phyloP scores from a whole-genome alignment of 2,113 vertebrate genomes.

The Tamias sibiricus region DNA sequence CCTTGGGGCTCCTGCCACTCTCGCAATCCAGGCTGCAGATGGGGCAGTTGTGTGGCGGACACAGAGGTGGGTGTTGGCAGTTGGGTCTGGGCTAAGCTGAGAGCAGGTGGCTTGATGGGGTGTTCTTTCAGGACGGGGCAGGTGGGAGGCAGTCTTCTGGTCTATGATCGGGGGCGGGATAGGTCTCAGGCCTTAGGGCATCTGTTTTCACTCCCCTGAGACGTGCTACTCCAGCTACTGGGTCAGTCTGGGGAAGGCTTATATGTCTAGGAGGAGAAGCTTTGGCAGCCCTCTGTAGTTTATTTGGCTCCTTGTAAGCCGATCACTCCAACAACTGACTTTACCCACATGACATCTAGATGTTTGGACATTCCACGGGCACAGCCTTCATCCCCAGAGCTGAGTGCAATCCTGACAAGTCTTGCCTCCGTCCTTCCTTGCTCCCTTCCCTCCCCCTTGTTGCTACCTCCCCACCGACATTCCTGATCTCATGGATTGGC shows the following conservation, averaged over 20 bases:
- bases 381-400: not conserved
- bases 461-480: not conserved
- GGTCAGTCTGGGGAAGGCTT: not conserved
- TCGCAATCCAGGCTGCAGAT: not conserved
- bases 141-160: not conserved
- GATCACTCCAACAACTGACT: not conserved
- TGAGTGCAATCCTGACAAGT: not conserved
- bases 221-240: not conserved
- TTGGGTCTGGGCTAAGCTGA: not conserved
- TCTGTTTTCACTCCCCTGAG: not conserved
- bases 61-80: rapidly evolving
- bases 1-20: rapidly evolving
- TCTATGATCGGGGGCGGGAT: not conserved
- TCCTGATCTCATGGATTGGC: not conserved
- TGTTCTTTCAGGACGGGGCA: not conserved
- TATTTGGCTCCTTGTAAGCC: not conserved
- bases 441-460: not conserved
- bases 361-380: not conserved
- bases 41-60: not conserved
- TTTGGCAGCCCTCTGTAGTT: not conserved
- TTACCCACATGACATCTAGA: not conserved
- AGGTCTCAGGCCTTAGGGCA: not conserved
- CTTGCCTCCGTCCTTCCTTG: not conserved
- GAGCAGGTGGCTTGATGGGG: not conserved
- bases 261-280: not conserved